Base-by-base conservation (phyloP, 2,888 invertebrate species). In the Pyrrhia umbra region DNA sequence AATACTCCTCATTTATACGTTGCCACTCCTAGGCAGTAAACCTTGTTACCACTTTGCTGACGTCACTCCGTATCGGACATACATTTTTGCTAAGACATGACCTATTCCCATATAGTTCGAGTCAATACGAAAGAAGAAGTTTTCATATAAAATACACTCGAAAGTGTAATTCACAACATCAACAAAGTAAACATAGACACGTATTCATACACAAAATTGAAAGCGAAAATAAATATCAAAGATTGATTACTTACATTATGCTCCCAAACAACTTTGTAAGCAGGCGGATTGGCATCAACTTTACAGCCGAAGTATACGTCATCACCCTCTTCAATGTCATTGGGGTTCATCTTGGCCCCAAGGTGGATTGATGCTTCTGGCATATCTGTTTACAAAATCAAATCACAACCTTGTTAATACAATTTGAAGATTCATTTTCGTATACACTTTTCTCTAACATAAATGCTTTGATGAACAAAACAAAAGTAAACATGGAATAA, bases 231-330 rank as follows among this genome's bases (percentile, higher is more conserved):
- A 66, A 52, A 46, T 58, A 63, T 62, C 23, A 66, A 63, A 60
- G 27, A 64, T 55, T 50, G 61, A 64, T 63, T 63, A 92, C 95
- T 95, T 79, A 95, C 95, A 75, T 95, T 93, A 79, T 95, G 95
- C 76, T 95, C 95, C 95, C 95, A 95, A 71, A 94, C 86, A 74
- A 95, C 92, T 92, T 95, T 95, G 85, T 95, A 95, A 68, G 94
- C 93, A 25, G 93, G 92, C 13, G 95, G 95, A 83, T 95, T 94
- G 72, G 95, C 95, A 78, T 92, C 93, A 56, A 95, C 94, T 63
- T 90, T 89, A 77, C 95, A 95, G 52, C 86, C 92, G 77, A 95
- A 95, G 81, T 95, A 95, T 16, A 95, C 95, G 82, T 95, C 93
- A 77, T 95, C 95, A 16, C 95, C 95, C 85, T 95, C 95, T 79